Percentiles rank a stretch among this genome's conserved stretches.
Conservation (phyloP, 1,140 invertebrate genomes). For the Bombus confusus region DNA sequence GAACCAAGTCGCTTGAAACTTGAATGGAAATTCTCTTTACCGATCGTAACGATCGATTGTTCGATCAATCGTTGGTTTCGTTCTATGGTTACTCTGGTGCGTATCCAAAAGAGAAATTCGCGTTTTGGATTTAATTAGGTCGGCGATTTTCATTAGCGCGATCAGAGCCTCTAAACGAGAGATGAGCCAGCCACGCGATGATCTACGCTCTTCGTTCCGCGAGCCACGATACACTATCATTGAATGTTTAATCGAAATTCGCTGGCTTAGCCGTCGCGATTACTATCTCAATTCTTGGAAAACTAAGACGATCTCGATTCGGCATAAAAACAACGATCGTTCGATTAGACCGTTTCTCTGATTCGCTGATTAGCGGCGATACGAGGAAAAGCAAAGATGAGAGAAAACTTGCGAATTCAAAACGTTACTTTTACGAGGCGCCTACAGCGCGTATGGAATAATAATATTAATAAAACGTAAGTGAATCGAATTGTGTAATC, state of each 20-base stretch:
- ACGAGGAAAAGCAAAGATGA: neutral
- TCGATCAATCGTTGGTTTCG: neutral
- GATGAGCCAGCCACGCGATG: neutral
- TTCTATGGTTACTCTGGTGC: neutral
- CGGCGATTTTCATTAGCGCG: slow-evolving; percentile 26
- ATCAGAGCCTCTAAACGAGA: neutral
- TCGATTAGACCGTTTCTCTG: neutral
- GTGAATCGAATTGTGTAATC: slow-evolving; percentile 21
- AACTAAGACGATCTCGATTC: no score
- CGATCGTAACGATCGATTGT: neutral
- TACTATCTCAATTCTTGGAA: neutral
- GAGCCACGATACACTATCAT: neutral
- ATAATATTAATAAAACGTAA: neutral
- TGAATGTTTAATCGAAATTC: slow-evolving; percentile 19
- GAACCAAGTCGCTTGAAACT: neutral
- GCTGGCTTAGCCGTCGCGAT: neutral
- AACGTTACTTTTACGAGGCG: neutral
- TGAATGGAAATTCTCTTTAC: neutral
- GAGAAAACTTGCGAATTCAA: neutral
- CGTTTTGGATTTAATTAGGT: slow-evolving; percentile 5
- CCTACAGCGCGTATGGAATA: neutral
- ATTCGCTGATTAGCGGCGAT: neutral
- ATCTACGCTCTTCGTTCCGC: no score
- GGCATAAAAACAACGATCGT: neutral
- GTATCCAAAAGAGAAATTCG: neutral